Conservation (phyloP, 2,113 vertebrate species). For the Deroptyus accipitrinus region DNA sequence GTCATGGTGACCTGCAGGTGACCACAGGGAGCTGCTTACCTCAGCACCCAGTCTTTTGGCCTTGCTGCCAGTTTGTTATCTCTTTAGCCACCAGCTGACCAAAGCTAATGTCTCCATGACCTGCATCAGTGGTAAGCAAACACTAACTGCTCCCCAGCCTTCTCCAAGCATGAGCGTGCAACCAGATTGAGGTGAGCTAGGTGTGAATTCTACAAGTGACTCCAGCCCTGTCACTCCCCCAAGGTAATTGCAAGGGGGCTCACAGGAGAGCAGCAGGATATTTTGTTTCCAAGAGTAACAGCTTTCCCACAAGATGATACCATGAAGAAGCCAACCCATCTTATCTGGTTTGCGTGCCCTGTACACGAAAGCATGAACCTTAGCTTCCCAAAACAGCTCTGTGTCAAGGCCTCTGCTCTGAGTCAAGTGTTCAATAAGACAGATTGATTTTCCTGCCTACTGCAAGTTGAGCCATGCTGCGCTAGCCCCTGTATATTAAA, state of each 20-base stretch:
- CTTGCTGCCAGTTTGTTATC: neutral
- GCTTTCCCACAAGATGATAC: neutral
- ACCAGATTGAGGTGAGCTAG: neutral
- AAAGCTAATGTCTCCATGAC: constrained; percentile 19
- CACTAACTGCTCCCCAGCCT: neutral
- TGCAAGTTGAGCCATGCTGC: neutral
- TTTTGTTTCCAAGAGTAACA: neutral
- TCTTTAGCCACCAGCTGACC: neutral
- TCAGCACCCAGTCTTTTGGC: constrained; percentile 25
- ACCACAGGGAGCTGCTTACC: neutral
- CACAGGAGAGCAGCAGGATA: neutral
- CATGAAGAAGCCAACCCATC: neutral
- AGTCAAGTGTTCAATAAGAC: neutral
- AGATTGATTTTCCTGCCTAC: neutral
- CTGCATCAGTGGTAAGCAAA: neutral
- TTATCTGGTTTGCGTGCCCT: neutral
- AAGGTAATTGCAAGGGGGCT: neutral
- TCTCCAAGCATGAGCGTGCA: rapidly evolving
- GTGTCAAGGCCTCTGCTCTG: neutral
- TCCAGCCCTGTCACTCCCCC: neutral
- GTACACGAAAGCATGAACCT: rapidly evolving
- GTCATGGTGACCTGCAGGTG: constrained; percentile 42
- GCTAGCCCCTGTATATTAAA: neutral
- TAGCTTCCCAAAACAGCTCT: neutral
- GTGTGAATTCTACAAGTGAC: neutral